Evolutionary conservation across 2,888 invertebrate species (phyloP).

Genomic region (Amblyjoppa fuscipennis): DNA sequence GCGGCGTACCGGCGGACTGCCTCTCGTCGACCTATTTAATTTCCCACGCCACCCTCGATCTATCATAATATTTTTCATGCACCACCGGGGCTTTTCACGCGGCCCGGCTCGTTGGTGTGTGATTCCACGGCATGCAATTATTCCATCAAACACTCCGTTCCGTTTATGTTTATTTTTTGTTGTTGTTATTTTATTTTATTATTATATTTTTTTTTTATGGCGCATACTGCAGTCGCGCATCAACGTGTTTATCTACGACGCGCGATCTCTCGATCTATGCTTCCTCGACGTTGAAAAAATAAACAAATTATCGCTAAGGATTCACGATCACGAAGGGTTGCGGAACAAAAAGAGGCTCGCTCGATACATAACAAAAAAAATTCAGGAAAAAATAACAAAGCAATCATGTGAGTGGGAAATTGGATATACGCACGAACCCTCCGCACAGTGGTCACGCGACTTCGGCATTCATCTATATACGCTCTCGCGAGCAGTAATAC

Average conservation of each 20-base stretch:
- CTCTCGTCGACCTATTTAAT: slow-evolving; percentile 62
- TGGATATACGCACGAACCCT: slow-evolving; percentile 33
- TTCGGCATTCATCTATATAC: not conserved
- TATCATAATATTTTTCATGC: slow-evolving; percentile 72
- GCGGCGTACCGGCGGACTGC: not conserved
- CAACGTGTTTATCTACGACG: not conserved
- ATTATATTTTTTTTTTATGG: not conserved
- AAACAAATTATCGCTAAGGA: slow-evolving; percentile 44
- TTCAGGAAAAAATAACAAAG: slow-evolving; percentile 22
- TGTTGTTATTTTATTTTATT: slow-evolving; percentile 13
- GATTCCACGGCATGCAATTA: slow-evolving; percentile 64
- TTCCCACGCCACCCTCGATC: slow-evolving; percentile 53
- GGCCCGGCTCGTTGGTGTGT: slow-evolving; percentile 47
- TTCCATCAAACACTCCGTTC: slow-evolving; percentile 65
- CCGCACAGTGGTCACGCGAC: slow-evolving; percentile 16
- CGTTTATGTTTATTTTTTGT: slow-evolving; percentile 34
- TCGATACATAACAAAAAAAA: slow-evolving; percentile 4
- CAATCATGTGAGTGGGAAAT: slow-evolving; percentile 38
- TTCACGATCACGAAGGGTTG: slow-evolving; percentile 27
- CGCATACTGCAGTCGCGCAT: not conserved
- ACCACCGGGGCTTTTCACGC: slow-evolving; percentile 46
- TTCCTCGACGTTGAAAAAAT: slow-evolving; percentile 34
- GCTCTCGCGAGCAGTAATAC: not conserved
- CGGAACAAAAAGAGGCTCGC: not conserved
- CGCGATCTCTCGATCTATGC: not conserved